phyloP scores from a whole-genome alignment of 2,888 invertebrate genomes.

The Pseudococcus viburni region DNA sequence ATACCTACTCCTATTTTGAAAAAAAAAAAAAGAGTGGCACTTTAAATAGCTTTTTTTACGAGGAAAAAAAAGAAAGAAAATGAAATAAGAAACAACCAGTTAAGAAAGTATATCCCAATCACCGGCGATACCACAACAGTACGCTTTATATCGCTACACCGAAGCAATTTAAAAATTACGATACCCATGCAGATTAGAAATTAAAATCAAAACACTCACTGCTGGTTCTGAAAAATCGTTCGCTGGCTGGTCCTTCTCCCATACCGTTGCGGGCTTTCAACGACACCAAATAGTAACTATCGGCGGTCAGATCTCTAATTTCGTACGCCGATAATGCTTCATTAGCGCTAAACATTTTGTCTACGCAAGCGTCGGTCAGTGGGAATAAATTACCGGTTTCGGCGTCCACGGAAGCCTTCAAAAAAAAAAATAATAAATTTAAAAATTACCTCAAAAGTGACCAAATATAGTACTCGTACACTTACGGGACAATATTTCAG shows the following conservation, averaged over 20 bases:
- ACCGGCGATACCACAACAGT: constrained; percentile 28
- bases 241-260: constrained; percentile 84
- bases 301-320: constrained; percentile 80
- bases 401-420: neutral
- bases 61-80: neutral
- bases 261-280: constrained; percentile 88
- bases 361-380: neutral
- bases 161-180: constrained; percentile 5
- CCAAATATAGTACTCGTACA: constrained; percentile 67
- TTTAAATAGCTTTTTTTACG: constrained; percentile 10
- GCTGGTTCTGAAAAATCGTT: constrained; percentile 83
- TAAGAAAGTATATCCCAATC: constrained; percentile 19
- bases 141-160: constrained; percentile 34
- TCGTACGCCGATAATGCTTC: constrained; percentile 74
- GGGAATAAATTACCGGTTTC: constrained; percentile 72
- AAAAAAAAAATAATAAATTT: neutral
- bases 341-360: neutral
- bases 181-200: constrained; percentile 23
- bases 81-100: constrained; percentile 43
- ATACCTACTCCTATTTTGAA: neutral
- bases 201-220: constrained; percentile 68
- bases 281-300: constrained; percentile 88
- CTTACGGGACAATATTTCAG: constrained; percentile 86
- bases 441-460: neutral
- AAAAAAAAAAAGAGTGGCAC: constrained; percentile 14